Percentiles rank a stretch among this genome's conserved stretches.
Evolutionary conservation across 2,888 invertebrate species (phyloP).

Genomic region (Andrena marginata): DNA sequence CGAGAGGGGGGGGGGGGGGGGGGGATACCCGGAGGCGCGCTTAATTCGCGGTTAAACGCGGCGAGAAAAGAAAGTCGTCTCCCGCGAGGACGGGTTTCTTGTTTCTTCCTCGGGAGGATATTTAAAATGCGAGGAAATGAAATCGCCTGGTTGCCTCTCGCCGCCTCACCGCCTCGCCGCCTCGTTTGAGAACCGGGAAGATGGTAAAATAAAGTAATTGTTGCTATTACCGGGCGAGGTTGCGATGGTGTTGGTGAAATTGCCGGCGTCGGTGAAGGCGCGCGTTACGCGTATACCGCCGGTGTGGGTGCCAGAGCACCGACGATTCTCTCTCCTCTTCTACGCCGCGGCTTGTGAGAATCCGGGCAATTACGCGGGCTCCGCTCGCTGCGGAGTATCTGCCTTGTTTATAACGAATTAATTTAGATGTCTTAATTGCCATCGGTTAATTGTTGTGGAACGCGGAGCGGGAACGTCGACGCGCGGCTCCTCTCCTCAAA

Average conservation of each 20-base stretch:
- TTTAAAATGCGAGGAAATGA: conserved; percentile 75
- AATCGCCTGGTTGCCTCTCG: conserved; percentile 59
- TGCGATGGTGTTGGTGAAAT: conserved; percentile 59
- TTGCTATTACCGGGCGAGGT: conserved; percentile 78
- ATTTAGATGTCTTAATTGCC: conserved; percentile 85
- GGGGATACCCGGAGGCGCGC: background rate
- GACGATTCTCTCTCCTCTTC: conserved; percentile 23
- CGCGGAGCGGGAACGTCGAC: conserved; percentile 57
- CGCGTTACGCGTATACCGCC: conserved; percentile 3
- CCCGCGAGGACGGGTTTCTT: conserved; percentile 38
- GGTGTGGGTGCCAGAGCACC: conserved; percentile 21
- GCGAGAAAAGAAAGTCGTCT: conserved; percentile 64
- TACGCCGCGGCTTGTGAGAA: conserved; percentile 80
- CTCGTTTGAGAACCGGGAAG: conserved; percentile 79
- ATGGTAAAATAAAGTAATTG: conserved; percentile 83
- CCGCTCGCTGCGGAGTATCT: conserved; percentile 68
- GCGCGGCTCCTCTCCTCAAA: conserved; percentile 63
- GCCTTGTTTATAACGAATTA: conserved; percentile 81
- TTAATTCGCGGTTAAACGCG: conserved; percentile 26
- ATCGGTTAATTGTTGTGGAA: conserved; percentile 82
- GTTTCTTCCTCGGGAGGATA: conserved; percentile 31
- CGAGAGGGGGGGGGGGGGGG: background rate
- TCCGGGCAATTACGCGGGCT: conserved; percentile 82
- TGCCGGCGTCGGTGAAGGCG: conserved; percentile 16
- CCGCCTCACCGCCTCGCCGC: conserved; percentile 27